Conservation (phyloP, 2,797 vertebrate genomes). For the Paguma larvata region DNA sequence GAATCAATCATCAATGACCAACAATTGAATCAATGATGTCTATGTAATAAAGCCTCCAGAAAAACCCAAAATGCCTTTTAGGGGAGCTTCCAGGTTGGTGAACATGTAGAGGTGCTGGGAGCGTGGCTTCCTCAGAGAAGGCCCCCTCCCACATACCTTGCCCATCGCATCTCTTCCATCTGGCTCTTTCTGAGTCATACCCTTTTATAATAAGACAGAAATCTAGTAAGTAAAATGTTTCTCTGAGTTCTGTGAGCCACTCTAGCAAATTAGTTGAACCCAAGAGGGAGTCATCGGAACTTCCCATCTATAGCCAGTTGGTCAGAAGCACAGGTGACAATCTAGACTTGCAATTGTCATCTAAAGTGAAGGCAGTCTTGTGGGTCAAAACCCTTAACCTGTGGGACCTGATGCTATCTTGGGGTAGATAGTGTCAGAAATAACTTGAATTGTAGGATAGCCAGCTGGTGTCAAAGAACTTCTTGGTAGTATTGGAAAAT, state of each 20-base stretch:
- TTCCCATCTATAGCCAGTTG: not conserved
- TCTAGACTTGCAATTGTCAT: not conserved
- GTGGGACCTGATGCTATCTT: not conserved
- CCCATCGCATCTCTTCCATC: not conserved
- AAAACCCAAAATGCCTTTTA: not conserved
- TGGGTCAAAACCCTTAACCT: not conserved
- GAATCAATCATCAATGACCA: not conserved
- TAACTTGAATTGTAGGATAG: not conserved
- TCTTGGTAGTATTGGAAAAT: not conserved
- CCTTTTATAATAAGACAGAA: not conserved
- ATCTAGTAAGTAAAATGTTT: not conserved
- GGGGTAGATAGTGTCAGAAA: not conserved
- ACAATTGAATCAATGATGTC: not conserved
- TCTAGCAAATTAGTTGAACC: not conserved
- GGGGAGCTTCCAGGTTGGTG: not conserved
- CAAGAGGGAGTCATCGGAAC: not conserved
- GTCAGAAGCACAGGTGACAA: not conserved
- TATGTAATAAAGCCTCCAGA: not conserved
- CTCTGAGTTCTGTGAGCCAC: not conserved
- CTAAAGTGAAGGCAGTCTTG: not conserved
- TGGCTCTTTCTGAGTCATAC: not conserved
- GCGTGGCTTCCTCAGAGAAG: not conserved
- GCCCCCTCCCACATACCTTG: not conserved
- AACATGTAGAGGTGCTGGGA: not conserved
- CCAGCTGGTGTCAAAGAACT: not conserved